Evolutionary conservation across 2,797 vertebrate genomes (phyloP).

Genomic region (Spatula versicolor): DNA sequence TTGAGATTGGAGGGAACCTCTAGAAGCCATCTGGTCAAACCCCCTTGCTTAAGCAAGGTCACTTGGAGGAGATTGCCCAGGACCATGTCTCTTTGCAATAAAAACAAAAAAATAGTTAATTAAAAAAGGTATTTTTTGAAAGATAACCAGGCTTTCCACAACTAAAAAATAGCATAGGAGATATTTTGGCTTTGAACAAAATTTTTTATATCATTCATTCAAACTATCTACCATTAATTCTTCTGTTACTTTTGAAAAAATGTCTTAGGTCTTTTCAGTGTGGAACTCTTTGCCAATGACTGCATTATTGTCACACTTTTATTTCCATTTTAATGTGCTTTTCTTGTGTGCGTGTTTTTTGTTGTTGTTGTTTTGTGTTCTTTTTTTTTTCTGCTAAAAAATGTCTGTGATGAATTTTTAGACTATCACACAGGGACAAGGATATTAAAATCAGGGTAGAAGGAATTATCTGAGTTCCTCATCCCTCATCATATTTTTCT

Average conservation of each 20-base stretch:
- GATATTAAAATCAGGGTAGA: not conserved
- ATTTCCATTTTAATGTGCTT: not conserved
- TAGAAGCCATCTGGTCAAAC: not conserved
- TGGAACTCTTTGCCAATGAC: not conserved
- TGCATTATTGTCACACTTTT: not conserved
- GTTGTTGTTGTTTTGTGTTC: too few species aligned
- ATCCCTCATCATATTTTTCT: not conserved
- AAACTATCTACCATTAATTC: not conserved
- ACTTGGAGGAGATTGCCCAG: not conserved
- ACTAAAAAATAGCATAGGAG: not conserved
- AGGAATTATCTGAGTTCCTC: not conserved
- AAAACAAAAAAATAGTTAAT: not conserved
- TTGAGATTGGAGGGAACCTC: not conserved
- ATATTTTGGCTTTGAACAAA: not conserved
- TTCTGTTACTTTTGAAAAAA: not conserved
- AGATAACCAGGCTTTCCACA: not conserved
- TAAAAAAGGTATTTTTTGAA: not conserved
- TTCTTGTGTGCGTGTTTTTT: not conserved
- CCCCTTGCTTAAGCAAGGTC: not conserved
- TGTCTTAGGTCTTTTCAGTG: not conserved
- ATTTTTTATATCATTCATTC: not conserved
- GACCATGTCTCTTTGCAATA: not conserved
- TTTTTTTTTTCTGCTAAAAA: not conserved
- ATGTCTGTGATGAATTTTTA: not conserved
- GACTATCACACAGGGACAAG: not conserved